These are phyloP conservation scores for Cyprinodon tularosa DNA, from an alignment of 2,113 vertebrate species.

Conservation along the genomic window DNA sequence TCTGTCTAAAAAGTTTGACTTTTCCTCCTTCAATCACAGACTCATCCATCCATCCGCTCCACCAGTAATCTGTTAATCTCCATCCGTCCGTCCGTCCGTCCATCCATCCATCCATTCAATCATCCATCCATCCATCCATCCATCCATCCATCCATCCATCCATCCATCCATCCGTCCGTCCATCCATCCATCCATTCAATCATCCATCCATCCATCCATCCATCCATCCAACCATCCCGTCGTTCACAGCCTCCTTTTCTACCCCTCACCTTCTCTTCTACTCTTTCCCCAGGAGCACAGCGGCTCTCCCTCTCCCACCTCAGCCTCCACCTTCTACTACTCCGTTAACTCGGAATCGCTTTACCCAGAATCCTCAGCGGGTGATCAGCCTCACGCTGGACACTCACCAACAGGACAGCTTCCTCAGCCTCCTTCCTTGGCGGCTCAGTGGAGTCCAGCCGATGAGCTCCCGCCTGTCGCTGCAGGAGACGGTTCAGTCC, in stretches of 20 bases:
- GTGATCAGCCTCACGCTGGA: conserved; percentile 85
- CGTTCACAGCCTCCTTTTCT: background rate
- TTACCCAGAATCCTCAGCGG: conserved; percentile 70
- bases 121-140: no score
- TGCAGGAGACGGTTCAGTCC: conserved; percentile 89
- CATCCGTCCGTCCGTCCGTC: no score
- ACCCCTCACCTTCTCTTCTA: conserved; percentile 19
- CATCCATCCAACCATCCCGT: background rate
- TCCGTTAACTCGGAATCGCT: conserved; percentile 60
- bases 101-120: background rate
- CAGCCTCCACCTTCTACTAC: conserved; percentile 69
- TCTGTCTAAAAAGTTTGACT: background rate
- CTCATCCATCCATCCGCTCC: background rate
- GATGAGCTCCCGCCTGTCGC: conserved; percentile 87
- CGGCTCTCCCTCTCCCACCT: conserved; percentile 59
- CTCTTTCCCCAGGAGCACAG: conserved; percentile 84
- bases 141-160: no score
- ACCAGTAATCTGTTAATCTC: no score
- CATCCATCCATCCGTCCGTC: background rate
- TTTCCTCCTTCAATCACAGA: background rate
- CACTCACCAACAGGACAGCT: conserved; percentile 84
- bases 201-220: background rate
- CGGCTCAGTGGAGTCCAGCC: conserved; percentile 77
- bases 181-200: background rate
- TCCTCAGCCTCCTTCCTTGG: conserved; percentile 88